Base-by-base conservation (phyloP, 1,140 invertebrate genomes). In the Oncopeltus fasciatus region DNA sequence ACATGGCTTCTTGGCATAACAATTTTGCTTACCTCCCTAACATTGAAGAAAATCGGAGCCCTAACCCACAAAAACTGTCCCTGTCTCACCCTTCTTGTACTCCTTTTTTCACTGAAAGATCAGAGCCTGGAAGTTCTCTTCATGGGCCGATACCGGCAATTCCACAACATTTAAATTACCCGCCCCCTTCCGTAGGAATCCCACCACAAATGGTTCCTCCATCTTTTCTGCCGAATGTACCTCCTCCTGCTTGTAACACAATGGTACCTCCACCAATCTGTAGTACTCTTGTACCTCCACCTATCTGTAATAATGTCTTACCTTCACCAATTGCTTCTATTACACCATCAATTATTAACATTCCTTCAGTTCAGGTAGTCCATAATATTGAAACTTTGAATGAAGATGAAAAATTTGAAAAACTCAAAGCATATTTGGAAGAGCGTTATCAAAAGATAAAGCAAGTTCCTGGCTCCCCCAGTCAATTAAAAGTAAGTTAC, bases 281-380 rank as follows among this genome's bases (percentile, higher is more conserved):
- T 46, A 9, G 16, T 59, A 9, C 16, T 21, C 31, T 26, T 16
- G 27, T n/a, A 31, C 53, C 53, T 27, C 28, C 56, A 1, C 26
- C 28, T 8, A 18, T 33, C 33, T 21, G 18, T 27, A 4, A 28
- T 56, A 26, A 24, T 60, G 24, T 43, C 38, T 44, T 49, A 24
- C 62, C 58, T 9, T 57, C 62, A 16, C 62, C 62, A 21, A 11
- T 53, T 4, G 38, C 57, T 28, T 28, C 62, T 16, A 24, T 20
- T 44, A 14, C 43, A 24, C 57, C 57, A 27, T 57, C 62, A 0
- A 57, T 44, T 2, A 1, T 27, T 2, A n/a, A 5, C 1, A 2
- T 2, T 56, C 51, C 51, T 56, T 20, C 44, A n/a, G 16, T 46
- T 46, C n/a, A n/a, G 3, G 44, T n/a, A 46, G n/a, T n/a, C 1